phyloP scores from a whole-genome alignment of 2,113 vertebrate genomes.

The Phrynosoma platyrhinos region DNA sequence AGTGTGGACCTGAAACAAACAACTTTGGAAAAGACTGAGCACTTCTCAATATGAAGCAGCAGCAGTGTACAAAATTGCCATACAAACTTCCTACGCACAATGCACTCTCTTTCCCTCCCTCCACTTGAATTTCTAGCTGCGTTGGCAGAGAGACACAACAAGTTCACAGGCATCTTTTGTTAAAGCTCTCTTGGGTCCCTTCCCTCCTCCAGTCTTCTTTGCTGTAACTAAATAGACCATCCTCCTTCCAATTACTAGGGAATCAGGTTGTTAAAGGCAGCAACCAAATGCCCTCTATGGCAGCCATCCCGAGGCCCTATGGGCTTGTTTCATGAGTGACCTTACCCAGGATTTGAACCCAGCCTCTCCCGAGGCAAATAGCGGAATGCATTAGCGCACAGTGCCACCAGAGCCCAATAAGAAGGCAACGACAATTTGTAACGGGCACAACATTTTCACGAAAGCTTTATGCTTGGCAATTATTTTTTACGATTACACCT shows the following conservation, averaged over 20 bases:
- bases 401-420: constrained; percentile 4
- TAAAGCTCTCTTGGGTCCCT: neutral
- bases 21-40: neutral
- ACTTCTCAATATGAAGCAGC: neutral
- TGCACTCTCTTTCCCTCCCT: neutral
- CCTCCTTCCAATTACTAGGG: constrained; percentile 20
- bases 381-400: constrained; percentile 13
- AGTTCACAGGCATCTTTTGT: constrained; percentile 5
- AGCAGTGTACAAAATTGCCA: neutral
- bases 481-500: constrained; percentile 54
- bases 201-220: too few species aligned
- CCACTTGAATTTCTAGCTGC: neutral
- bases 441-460: constrained; percentile 47
- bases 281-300: neutral
- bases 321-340: constrained; percentile 15
- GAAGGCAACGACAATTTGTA: constrained; percentile 36
- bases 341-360: constrained; percentile 39
- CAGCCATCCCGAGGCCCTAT: constrained; percentile 5
- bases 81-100: neutral
- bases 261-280: constrained; percentile 6
- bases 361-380: constrained; percentile 27
- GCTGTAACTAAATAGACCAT: constrained; percentile 15
- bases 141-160: constrained; percentile 16
- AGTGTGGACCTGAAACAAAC: neutral
- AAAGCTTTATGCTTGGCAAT: constrained; percentile 52